Evolutionary conservation across 2,797 vertebrate genomes (phyloP), one percentile per base, ranked within the genome.

Genomic region (Anguilla megastoma): DNA sequence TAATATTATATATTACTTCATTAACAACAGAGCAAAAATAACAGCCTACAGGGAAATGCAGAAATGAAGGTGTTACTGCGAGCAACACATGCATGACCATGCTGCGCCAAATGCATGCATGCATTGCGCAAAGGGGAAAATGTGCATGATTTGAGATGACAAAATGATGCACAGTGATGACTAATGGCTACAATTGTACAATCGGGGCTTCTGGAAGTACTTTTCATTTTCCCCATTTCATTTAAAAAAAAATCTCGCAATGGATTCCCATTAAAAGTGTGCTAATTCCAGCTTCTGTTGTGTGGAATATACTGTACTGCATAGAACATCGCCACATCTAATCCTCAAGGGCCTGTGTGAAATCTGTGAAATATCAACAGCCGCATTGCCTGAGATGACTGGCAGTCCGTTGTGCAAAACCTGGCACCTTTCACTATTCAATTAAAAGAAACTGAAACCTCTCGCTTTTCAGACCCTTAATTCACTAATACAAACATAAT

Each of bases 251-350:
- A 30, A 63, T 88, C 85, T 58, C 58, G 83, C 56, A 86, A 85
- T 54, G 87, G 80, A 86, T 63, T 84, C 86, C 87, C 86, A 90
- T 91, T 91, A 92, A 88, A 90, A 88, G 86, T 88, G 86, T 92
- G 88, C 90, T 90, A 36, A 84, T 88, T 89, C 87, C 80, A 90
- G 83, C 74, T 90, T 83, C 50, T 90, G 85, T 86, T 90, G 79
- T 91, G 87, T 91, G 89, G 90, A 82, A 87, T 88, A 86, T 76
- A 79, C 87, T 88, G 60, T 76, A 85, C 66, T 88, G 63, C n/a
- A 74, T 79, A 87, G 36, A 36, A 74, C 80, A 30, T 85, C 86
- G 54, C 41, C 83, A 69, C 58, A 36, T 84, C 48, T 71, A 27
- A 18, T 21, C 52, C 66, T 36, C 71, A 66, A 50, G n/a, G 56